Percentiles rank a stretch among this genome's conserved stretches.
phyloP scores from a whole-genome alignment of 2,797 vertebrate genomes.

The Cheirogaleus major region DNA sequence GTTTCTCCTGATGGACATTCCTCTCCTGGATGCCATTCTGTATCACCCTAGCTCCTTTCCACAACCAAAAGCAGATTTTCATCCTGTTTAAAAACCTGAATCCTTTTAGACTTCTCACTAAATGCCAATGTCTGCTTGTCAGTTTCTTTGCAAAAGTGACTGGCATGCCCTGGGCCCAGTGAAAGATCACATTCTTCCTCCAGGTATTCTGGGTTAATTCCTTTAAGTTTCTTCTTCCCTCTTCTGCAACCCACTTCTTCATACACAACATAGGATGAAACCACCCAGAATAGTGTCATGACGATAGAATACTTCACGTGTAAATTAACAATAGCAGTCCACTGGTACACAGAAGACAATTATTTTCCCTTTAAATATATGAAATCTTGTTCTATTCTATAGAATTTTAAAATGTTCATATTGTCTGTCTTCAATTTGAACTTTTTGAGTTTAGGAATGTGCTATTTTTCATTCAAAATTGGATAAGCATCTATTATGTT shows the following conservation, averaged over 20 bases:
- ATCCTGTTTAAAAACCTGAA: conserved; percentile 21
- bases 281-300: neutral
- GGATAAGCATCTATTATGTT: neutral
- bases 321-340: neutral
- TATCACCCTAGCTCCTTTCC: neutral
- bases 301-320: neutral
- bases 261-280: neutral
- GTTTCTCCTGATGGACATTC: neutral
- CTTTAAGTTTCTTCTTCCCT: neutral
- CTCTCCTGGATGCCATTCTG: neutral
- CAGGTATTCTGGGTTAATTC: neutral
- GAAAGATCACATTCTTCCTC: neutral
- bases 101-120: conserved; percentile 28
- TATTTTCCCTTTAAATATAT: neutral
- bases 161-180: neutral
- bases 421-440: neutral
- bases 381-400: neutral
- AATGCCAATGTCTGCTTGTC: conserved; percentile 46
- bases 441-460: neutral
- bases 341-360: neutral
- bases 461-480: neutral
- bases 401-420: neutral
- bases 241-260: neutral
- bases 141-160: conserved; percentile 19
- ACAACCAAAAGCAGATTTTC: neutral